These are phyloP conservation scores for Pogonocherus hispidulus DNA, from an alignment of 2,888 invertebrate species.

Conservation along the genomic window DNA sequence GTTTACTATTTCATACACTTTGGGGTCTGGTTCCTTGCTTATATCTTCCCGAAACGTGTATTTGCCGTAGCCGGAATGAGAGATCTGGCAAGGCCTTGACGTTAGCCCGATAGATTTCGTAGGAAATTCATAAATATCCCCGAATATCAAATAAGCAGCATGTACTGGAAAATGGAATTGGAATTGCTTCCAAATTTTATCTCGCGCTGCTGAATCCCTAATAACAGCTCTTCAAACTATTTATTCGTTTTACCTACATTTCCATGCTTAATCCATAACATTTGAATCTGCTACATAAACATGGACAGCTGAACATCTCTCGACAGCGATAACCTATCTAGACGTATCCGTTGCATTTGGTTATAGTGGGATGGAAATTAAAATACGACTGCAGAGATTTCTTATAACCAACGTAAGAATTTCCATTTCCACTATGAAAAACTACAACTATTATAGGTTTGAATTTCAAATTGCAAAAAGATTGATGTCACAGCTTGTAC, in stretches of 20 bases:
- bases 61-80: slow-evolving; percentile 27
- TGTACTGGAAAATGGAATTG: slow-evolving; percentile 54
- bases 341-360: not conserved
- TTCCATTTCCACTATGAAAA: no score
- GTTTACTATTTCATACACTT: slow-evolving; percentile 13
- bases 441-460: no score
- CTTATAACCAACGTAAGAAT: no score
- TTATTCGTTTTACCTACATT: slow-evolving; percentile 46
- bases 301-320: slow-evolving; percentile 38
- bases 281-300: slow-evolving; percentile 49
- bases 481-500: no score
- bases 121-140: slow-evolving; percentile 64
- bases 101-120: slow-evolving; percentile 43
- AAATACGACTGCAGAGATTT: no score
- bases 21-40: slow-evolving; percentile 13
- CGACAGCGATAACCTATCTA: not conserved
- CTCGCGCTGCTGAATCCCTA: slow-evolving; percentile 54
- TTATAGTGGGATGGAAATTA: not conserved
- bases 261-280: slow-evolving; percentile 46
- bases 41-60: slow-evolving; percentile 47
- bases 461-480: no score
- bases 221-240: slow-evolving; percentile 47
- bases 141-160: slow-evolving; percentile 65
- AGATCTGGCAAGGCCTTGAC: slow-evolving; percentile 32
- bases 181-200: slow-evolving; percentile 57